A percentile compares a stretch with the other conserved stretches of the same genome.
Evolutionary conservation across 2,888 invertebrate species (phyloP).

Genomic region (Drosophila rubida): DNA sequence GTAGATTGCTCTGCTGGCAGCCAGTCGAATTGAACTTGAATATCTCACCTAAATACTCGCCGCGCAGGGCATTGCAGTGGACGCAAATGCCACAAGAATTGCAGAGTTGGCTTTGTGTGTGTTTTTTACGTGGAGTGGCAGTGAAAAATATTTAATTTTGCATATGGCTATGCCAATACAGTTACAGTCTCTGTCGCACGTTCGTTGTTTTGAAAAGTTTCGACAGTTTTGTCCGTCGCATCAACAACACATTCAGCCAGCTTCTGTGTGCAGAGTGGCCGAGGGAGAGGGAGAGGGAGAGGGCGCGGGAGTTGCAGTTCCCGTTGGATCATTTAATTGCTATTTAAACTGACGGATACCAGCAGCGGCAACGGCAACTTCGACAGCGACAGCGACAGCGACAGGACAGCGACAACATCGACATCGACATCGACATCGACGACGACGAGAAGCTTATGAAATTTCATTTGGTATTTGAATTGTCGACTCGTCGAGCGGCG

Average conservation of each 20-base stretch:
- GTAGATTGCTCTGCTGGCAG: too few relatives aligned
- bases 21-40: too few relatives aligned
- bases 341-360: constrained; percentile 64
- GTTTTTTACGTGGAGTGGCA: not conserved
- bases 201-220: constrained; percentile 72
- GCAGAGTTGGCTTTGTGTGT: not conserved
- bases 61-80: not conserved
- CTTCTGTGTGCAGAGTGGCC: not conserved
- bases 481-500: constrained; percentile 26
- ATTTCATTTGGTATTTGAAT: constrained; percentile 73
- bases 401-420: not conserved
- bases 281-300: not conserved
- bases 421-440: not conserved
- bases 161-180: constrained; percentile 18
- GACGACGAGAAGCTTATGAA: constrained; percentile 63
- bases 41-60: not conserved
- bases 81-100: constrained; percentile 3
- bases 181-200: not conserved
- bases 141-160: constrained; percentile 50
- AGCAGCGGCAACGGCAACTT: too few relatives aligned
- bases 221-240: constrained; percentile 69
- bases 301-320: not conserved
- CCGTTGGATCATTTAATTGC: constrained; percentile 66
- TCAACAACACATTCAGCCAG: constrained; percentile 32
- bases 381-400: constrained; percentile 8